These are phyloP conservation scores for Cenopis cana DNA, from an alignment of 2,888 invertebrate genomes.

Conservation along the genomic window DNA sequence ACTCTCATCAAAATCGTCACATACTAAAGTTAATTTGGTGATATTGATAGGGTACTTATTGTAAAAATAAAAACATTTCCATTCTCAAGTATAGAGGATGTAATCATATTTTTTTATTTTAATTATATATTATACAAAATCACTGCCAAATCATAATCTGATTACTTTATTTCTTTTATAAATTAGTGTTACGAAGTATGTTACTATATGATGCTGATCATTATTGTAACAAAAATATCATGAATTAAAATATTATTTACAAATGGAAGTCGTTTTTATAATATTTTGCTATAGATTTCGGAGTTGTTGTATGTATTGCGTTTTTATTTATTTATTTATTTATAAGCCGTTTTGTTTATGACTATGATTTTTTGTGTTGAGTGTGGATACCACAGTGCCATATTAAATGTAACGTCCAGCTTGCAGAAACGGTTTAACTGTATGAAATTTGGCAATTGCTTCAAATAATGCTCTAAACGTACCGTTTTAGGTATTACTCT, in stretches of 20 bases:
- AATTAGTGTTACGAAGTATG: neutral
- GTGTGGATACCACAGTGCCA: slow-evolving; percentile 67
- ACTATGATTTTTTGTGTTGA: slow-evolving; percentile 59
- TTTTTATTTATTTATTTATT: slow-evolving; percentile 27
- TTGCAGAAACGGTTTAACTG: slow-evolving; percentile 45
- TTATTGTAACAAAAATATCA: slow-evolving; percentile 38
- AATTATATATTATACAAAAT: neutral
- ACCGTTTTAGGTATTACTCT: neutral
- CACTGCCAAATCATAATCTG: slow-evolving; percentile 28
- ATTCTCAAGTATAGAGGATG: neutral
- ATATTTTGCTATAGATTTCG: slow-evolving; percentile 52
- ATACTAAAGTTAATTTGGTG: slow-evolving; percentile 7
- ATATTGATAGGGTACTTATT: slow-evolving; percentile 25
- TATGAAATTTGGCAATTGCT: neutral
- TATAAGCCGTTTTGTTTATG: slow-evolving; percentile 51
- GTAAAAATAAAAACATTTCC: neutral
- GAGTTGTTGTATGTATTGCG: slow-evolving; percentile 13
- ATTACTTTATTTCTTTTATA: neutral
- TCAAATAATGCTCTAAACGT: neutral
- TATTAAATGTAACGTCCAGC: slow-evolving; percentile 48
- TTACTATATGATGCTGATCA: slow-evolving; percentile 45
- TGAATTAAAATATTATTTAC: slow-evolving; percentile 36
- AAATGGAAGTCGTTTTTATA: slow-evolving; percentile 44
- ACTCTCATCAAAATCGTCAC: slow-evolving; percentile 33
- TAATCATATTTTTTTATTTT: neutral